Evolutionary conservation across 2,797 vertebrate genomes (phyloP).

Genomic region (Poliocrania exsul): DNA sequence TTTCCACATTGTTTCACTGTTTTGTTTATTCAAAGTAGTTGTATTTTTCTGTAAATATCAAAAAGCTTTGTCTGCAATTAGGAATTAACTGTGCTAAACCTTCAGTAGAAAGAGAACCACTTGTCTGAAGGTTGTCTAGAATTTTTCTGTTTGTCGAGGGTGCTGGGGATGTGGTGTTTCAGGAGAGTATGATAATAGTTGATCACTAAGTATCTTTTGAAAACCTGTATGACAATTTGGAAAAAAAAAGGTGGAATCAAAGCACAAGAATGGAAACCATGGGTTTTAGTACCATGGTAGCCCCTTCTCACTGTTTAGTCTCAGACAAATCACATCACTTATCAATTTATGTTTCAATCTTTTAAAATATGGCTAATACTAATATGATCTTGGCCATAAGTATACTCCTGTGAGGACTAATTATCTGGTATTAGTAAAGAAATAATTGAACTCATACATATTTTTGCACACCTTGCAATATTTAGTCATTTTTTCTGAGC

Average conservation of each 20-base stretch:
- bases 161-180: not conserved
- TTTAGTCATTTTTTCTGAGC: not conserved
- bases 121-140: not conserved
- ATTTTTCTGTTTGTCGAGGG: not conserved
- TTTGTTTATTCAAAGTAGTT: conserved; percentile 33
- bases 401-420: not conserved
- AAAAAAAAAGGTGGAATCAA: not conserved
- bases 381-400: not conserved
- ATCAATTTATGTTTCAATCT: not conserved
- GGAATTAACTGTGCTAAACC: conserved; percentile 2
- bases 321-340: not conserved
- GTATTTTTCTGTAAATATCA: conserved; percentile 64
- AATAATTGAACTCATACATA: not conserved
- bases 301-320: not conserved
- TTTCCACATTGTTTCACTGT: conserved; percentile 25
- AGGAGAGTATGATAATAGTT: not conserved
- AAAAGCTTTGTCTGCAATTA: conserved; percentile 6
- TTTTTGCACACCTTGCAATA: not conserved
- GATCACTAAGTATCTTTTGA: not conserved
- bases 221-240: conserved; percentile 11
- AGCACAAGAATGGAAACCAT: not conserved
- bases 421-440: not conserved
- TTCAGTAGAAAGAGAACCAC: not conserved
- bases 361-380: not conserved
- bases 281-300: not conserved